Evolutionary conservation across 2,797 vertebrate species (phyloP), one percentile per base, ranked within the genome.

Genomic region (Gadopsis marmoratus): DNA sequence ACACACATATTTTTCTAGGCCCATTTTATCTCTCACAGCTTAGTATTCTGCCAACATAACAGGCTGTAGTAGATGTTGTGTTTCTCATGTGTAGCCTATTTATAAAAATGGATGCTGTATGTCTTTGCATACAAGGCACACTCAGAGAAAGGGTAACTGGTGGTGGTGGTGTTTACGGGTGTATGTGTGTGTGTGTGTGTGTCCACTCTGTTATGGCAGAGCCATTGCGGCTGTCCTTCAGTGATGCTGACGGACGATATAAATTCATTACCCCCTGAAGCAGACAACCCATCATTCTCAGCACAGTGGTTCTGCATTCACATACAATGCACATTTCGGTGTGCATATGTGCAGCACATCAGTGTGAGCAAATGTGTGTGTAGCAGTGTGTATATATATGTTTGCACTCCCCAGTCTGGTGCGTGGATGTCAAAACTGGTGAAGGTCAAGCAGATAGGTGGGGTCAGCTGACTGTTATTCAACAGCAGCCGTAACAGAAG

Each of bases 241-340:
- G 74, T 64, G 83, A 50, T 88, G 92, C 91, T 89, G 88, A 91
- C 74, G 11, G 83, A 82, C 82, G 83, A 87, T 88, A 89, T 91
- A 90, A 83, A 92, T 92, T 90, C 76, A 92, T 92, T 90, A 88
- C 74, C 82, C 64, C 71, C 70, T 71, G 68, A 87, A 89, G 86
- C 66, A 85, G 86, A 91, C 86, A 88, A 81, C 69, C 80, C 86
- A 89, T 92, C 88, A 88, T 75, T 84, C 75, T 78, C 79, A 77
- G 74, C 71, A 77, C 50, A 59, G 61, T 43, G 65, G 59, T 71
- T 76, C 73, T 82, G 81, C 71, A 65, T 84, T 82, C 72, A 59
- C 29, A 79, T 43, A 75, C 17, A 33, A 33, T 10, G 31, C 64
- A 83, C 54, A 72, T 65, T 65, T 74, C 37, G 64, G 62, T 77